Base-by-base conservation (phyloP, 2,113 vertebrate species). In the Anoura caudifer region DNA sequence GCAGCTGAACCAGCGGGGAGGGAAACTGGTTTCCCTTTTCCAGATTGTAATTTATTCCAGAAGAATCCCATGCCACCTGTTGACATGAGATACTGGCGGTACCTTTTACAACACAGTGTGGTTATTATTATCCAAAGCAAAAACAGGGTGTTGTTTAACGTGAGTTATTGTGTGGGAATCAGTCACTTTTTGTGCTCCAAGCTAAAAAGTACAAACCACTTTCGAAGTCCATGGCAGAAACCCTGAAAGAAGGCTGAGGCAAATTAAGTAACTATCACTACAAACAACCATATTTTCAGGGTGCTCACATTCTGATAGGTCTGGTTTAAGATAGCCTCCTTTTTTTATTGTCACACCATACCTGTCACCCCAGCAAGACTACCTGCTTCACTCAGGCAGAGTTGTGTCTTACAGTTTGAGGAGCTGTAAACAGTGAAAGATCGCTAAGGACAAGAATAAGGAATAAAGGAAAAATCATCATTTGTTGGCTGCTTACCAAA, bases 141-240 rank as follows among this genome's bases (percentile, higher is more conserved):
- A 94, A 92, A 56, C 45, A 22, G 19, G 12, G 12, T 83, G 50
- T 8, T 20, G 31, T 95, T 93, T 84, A 33, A 77, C 26, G 0
- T 54, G 41, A 17, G 6, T 75, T 69, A 56, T 38, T 81, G 0
- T 75, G 33, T 26, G 70, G 50, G 47, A 63, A 69, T 11, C 26
- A 12, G 17, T 83, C 45, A 61, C 63, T 36, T 92, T 90, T 96
- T 83, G 67, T 47, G 52, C 56, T 89, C 47, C 52, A 59, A 97
- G 38, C 65, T 70, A 65, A 83, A 91, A 91, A 28, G 8, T n/a
- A 69, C 43, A 72, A 79, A 28, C 43, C 19, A 20, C 28, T 76
- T 65, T 75, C 12, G 26, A 31, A 91, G 75, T 19, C 26, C 61
- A 69, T 95, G 82, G 61, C 50, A 73, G 52, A 75, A 61, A 43